Conservation (phyloP, 2,888 invertebrate genomes). For the Nomada ferruginata region DNA sequence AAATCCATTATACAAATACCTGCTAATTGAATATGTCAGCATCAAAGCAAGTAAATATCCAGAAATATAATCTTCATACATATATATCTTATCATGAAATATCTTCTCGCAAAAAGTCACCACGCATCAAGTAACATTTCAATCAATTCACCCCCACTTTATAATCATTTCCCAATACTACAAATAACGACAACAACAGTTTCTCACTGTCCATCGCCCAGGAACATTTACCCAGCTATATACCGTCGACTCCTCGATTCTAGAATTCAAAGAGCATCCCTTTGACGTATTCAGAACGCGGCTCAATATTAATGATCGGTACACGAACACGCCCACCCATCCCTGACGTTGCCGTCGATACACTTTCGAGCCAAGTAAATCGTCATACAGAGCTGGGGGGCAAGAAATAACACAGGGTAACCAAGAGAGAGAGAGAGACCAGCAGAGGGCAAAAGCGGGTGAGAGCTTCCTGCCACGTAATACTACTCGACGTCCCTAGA, state of each 20-base stretch:
- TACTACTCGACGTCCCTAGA: slow-evolving; percentile 76
- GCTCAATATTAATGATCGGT: slow-evolving; percentile 24
- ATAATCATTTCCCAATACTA: not conserved
- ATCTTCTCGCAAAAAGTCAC: no score
- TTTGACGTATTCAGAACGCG: not conserved
- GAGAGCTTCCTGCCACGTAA: slow-evolving; percentile 64
- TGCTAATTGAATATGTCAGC: no score
- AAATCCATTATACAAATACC: no score
- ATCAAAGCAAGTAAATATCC: no score
- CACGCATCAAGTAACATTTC: not conserved
- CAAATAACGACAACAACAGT: not conserved
- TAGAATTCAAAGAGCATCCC: not conserved
- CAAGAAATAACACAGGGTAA: not conserved
- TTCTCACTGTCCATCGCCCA: not conserved
- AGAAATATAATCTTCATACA: no score
- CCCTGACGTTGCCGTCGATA: slow-evolving; percentile 8
- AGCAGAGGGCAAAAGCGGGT: slow-evolving; percentile 29
- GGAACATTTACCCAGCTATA: not conserved
- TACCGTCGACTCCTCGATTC: not conserved
- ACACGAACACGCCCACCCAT: not conserved
- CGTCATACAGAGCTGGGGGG: not conserved
- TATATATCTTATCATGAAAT: no score
- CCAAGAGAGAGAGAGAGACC: not conserved
- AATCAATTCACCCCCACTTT: not conserved
- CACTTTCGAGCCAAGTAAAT: slow-evolving; percentile 9